These are phyloP conservation scores for Probaryconus sp. DNA, from an alignment of 1,140 invertebrate genomes.

Conservation along the genomic window DNA sequence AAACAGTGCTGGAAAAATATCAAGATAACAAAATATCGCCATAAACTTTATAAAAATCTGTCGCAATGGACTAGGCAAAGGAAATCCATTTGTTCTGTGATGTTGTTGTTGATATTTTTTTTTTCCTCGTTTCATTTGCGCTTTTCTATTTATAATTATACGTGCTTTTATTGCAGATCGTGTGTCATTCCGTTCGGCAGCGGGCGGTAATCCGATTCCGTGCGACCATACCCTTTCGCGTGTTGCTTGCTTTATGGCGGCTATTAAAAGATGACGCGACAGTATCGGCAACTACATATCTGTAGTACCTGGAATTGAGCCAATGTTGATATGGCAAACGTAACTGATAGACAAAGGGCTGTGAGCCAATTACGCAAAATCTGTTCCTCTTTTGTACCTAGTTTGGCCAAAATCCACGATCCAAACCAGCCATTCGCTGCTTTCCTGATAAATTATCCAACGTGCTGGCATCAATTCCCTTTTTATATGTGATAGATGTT, in stretches of 20 bases:
- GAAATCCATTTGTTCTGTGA: slow-evolving; percentile 23
- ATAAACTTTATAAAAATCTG: slow-evolving; percentile 26
- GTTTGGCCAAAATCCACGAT: slow-evolving; percentile 56
- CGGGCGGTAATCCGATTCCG: slow-evolving; percentile 38
- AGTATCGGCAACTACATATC: slow-evolving; percentile 53
- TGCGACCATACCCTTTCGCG: slow-evolving; percentile 30
- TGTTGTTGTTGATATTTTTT: too few species aligned
- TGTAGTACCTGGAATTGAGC: slow-evolving; percentile 41
- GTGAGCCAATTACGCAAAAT: slow-evolving; percentile 56
- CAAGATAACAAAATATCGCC: slow-evolving; percentile 23
- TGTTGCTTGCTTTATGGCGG: slow-evolving; percentile 48
- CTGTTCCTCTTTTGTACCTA: slow-evolving; percentile 58
- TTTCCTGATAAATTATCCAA: slow-evolving; percentile 52
- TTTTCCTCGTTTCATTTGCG: slow-evolving; percentile 13
- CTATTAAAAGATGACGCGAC: slow-evolving; percentile 60
- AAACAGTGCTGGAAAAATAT: slow-evolving; percentile 7
- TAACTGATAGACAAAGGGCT: slow-evolving; percentile 59
- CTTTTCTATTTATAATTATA: slow-evolving; percentile 48
- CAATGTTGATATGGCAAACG: slow-evolving; percentile 58
- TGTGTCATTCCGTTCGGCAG: slow-evolving; percentile 26
- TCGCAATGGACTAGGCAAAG: neutral
- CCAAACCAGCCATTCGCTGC: slow-evolving; percentile 31
- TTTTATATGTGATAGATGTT: slow-evolving; percentile 46
- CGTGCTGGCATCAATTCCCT: slow-evolving; percentile 35
- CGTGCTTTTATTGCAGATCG: slow-evolving; percentile 2